Evolutionary conservation across 1,140 invertebrate species (phyloP).

Genomic region (Atta cephalotes): DNA sequence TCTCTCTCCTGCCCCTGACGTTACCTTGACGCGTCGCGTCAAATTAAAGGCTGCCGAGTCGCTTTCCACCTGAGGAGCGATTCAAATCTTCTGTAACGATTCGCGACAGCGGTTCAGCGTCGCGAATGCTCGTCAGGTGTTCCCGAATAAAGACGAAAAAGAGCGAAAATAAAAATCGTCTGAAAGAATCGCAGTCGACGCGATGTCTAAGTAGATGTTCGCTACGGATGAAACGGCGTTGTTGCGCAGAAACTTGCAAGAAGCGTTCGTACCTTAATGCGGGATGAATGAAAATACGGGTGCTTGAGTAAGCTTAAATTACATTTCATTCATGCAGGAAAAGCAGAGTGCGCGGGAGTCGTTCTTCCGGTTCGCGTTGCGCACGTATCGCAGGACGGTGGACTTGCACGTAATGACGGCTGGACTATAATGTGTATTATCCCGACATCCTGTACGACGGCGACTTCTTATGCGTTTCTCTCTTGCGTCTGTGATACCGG

Average conservation of each 20-base stretch:
- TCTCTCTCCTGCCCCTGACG: conserved; percentile 43
- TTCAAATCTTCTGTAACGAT: conserved; percentile 20
- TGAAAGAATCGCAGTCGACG: not conserved
- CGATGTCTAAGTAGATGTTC: not conserved
- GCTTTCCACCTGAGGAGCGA: conserved; percentile 41
- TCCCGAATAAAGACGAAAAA: not conserved
- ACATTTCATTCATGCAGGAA: conserved; percentile 78
- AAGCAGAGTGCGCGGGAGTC: conserved; percentile 75
- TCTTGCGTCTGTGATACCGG: conserved; percentile 47
- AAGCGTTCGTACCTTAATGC: conserved; percentile 63
- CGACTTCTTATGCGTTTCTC: conserved; percentile 66
- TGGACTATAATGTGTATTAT: conserved; percentile 75
- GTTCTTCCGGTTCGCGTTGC: conserved; percentile 71
- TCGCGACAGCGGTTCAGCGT: not conserved
- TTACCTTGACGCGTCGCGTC: conserved; percentile 69
- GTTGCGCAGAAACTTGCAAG: conserved; percentile 47
- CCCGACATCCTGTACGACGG: conserved; percentile 68
- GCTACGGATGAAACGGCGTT: conserved; percentile 12
- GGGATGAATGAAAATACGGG: conserved; percentile 76
- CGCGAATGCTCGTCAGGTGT: not conserved
- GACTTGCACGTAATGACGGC: conserved; percentile 69
- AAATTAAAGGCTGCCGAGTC: conserved; percentile 67
- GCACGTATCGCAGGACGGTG: conserved; percentile 55
- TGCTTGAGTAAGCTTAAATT: conserved; percentile 77
- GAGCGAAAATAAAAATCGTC: not conserved